Conservation (phyloP, 1,140 invertebrate genomes). For the Rhagoletis pomonella region DNA sequence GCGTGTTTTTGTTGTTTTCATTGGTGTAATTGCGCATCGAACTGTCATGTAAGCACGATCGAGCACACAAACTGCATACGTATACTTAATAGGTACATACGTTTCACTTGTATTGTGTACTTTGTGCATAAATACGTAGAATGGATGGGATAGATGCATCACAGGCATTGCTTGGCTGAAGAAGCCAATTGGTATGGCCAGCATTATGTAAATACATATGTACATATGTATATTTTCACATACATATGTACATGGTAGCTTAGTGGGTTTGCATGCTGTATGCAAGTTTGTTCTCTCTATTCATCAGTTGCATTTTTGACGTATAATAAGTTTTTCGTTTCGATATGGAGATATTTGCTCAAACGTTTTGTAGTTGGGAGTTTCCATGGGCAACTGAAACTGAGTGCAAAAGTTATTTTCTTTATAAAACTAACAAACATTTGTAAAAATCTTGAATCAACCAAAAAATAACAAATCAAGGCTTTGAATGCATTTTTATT, state of each 20-base stretch:
- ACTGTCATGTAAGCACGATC: slow-evolving; percentile 18
- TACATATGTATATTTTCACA: not conserved
- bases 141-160: not conserved
- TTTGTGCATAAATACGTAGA: not conserved
- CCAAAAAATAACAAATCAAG: no score
- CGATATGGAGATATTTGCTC: no score
- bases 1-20: not conserved
- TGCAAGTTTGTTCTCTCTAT: not conserved
- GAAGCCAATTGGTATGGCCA: not conserved
- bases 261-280: not conserved
- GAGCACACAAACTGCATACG: not conserved
- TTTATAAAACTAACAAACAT: no score
- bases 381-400: no score
- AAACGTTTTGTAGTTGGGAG: no score
- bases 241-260: not conserved
- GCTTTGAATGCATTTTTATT: no score
- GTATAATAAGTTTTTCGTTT: no score
- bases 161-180: not conserved
- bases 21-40: not conserved
- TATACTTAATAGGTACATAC: not conserved
- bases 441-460: no score
- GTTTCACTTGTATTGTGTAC: not conserved
- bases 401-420: no score
- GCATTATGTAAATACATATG: not conserved
- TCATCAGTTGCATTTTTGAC: not conserved